These are phyloP conservation scores for Proteles cristata DNA, from an alignment of 2,113 vertebrate species.

Conservation along the genomic window DNA sequence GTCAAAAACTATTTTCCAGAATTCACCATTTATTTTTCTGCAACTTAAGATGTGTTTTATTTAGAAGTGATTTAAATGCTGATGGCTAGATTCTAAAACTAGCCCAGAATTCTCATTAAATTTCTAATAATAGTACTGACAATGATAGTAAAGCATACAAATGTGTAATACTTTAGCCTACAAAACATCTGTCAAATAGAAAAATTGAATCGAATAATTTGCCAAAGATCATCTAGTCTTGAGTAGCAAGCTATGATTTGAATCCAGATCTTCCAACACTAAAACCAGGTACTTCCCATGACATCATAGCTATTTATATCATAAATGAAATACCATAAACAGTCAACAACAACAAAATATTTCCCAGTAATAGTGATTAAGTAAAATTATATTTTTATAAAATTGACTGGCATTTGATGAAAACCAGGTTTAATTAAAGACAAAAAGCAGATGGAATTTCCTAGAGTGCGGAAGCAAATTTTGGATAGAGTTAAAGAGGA, in stretches of 20 bases:
- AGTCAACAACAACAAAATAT: not conserved
- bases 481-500: not conserved
- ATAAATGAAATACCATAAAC: not conserved
- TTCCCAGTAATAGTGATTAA: not conserved
- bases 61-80: slow-evolving; percentile 38
- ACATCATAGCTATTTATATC: not conserved
- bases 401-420: not conserved
- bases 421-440: slow-evolving; percentile 17
- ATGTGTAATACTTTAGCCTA: not conserved
- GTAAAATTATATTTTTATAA: slow-evolving; percentile 49
- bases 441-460: slow-evolving; percentile 20
- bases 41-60: not conserved
- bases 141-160: not conserved
- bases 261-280: not conserved
- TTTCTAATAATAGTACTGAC: slow-evolving; percentile 22
- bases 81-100: slow-evolving; percentile 18
- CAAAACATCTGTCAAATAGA: not conserved
- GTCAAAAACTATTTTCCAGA: not conserved
- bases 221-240: not conserved
- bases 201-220: not conserved
- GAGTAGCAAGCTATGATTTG: not conserved
- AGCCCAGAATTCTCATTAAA: not conserved
- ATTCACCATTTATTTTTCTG: slow-evolving; percentile 12
- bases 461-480: not conserved
- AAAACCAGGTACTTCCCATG: not conserved